phyloP scores from a whole-genome alignment of 53 echinoderm and acorn worm species.

The Luidia sarsii region DNA sequence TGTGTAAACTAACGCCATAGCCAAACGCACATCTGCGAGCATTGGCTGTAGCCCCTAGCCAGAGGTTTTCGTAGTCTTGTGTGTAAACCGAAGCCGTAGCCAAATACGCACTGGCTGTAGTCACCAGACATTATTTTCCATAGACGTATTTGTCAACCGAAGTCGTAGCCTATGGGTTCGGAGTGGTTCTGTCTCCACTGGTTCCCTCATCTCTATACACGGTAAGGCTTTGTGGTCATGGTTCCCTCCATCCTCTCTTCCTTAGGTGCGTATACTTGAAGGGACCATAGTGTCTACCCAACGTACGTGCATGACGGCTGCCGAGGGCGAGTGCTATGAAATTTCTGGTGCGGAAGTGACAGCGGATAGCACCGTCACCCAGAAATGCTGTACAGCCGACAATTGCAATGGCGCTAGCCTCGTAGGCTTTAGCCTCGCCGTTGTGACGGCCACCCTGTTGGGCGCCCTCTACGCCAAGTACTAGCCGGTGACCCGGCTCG shows the following conservation, averaged over 20 bases:
- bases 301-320: neutral
- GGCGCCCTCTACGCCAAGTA: neutral
- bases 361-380: constrained; percentile 1
- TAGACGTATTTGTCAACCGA: too few species aligned
- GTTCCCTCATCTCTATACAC: too few species aligned
- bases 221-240: neutral
- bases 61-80: too few species aligned
- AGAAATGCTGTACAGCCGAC: constrained; percentile 39
- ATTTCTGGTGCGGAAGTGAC: neutral
- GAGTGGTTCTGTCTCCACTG: too few species aligned
- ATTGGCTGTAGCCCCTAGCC: too few species aligned
- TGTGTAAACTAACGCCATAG: too few species aligned
- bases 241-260: neutral
- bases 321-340: neutral
- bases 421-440: constrained; percentile 29
- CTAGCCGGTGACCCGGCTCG: too few species aligned
- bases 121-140: too few species aligned
- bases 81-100: too few species aligned
- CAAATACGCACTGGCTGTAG: too few species aligned
- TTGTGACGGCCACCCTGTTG: neutral
- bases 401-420: constrained; percentile 52
- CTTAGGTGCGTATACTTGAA: neutral
- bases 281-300: neutral
- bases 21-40: too few species aligned
- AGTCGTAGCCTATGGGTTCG: too few species aligned